A percentile compares a stretch with the other conserved stretches of the same genome.
Evolutionary conservation across 2,888 invertebrate species (phyloP).

Genomic region (Apotomis turbidana): DNA sequence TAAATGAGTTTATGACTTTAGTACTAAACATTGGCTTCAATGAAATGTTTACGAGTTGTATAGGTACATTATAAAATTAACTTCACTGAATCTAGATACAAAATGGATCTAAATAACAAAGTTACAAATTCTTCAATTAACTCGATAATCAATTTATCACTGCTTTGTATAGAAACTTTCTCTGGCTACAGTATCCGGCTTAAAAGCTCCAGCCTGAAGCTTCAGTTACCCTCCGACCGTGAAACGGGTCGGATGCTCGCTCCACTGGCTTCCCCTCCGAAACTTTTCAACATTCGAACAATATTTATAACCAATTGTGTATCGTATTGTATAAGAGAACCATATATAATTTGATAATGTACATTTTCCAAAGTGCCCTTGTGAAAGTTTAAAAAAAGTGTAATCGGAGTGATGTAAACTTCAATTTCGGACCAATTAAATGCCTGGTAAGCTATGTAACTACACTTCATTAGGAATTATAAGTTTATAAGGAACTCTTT

Average conservation of each 20-base stretch:
- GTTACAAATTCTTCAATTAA: not conserved
- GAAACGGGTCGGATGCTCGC: constrained; percentile 11
- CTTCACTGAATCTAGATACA: no score
- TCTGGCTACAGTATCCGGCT: not conserved
- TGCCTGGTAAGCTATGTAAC: constrained; percentile 10
- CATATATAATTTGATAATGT: not conserved
- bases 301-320: not conserved
- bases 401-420: not conserved
- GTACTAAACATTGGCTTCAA: no score
- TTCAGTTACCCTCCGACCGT: constrained; percentile 20
- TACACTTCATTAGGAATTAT: no score
- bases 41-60: no score
- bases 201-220: constrained; percentile 1
- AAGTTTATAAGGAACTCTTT: no score
- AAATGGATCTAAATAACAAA: no score
- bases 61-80: no score
- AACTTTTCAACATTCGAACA: constrained; percentile 16
- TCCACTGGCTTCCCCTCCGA: not conserved
- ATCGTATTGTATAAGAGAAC: not conserved
- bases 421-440: constrained; percentile 8
- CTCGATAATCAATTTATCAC: not conserved
- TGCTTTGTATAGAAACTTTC: not conserved
- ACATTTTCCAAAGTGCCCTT: not conserved
- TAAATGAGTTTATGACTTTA: no score
- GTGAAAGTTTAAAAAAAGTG: not conserved